Conservation (phyloP, 2,888 invertebrate genomes). For the Smittia sp. region DNA sequence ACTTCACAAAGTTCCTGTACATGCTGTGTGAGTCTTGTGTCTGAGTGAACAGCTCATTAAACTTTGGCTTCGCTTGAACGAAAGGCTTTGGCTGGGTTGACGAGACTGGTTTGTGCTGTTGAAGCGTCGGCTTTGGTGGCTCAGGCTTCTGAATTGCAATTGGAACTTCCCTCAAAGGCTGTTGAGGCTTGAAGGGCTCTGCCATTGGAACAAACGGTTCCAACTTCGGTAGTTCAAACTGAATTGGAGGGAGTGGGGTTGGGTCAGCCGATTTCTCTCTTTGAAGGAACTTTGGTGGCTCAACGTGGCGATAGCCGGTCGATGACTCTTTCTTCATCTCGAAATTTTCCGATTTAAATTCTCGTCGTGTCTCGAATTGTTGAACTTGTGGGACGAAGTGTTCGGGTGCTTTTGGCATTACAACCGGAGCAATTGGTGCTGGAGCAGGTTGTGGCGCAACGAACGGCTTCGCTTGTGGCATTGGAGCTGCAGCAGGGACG, state of each 20-base stretch:
- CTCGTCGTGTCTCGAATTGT: not conserved
- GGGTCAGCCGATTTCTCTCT: constrained; percentile 59
- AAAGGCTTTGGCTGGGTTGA: constrained; percentile 45
- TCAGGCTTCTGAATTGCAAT: constrained; percentile 49
- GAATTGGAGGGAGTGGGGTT: constrained; percentile 55
- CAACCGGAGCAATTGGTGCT: constrained; percentile 49
- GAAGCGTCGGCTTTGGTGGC: constrained; percentile 53
- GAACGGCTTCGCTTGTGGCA: constrained; percentile 54
- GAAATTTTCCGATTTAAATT: constrained; percentile 19
- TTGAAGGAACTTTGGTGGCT: constrained; percentile 54
- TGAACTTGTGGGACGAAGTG: constrained; percentile 42
- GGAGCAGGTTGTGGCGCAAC: constrained; percentile 50
- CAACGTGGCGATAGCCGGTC: constrained; percentile 55
- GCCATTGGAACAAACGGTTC: constrained; percentile 42
- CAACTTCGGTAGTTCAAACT: constrained; percentile 51
- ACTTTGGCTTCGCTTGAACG: constrained; percentile 51
- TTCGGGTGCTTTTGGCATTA: constrained; percentile 43
- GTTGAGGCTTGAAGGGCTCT: constrained; percentile 46
- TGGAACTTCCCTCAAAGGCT: constrained; percentile 45
- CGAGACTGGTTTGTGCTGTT: constrained; percentile 43
- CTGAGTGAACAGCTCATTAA: constrained; percentile 17
- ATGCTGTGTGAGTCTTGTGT: constrained; percentile 24
- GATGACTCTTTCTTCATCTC: constrained; percentile 20
- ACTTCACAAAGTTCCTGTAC: constrained; percentile 39
- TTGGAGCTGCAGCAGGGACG: constrained; percentile 53